A percentile compares a stretch with the other conserved stretches of the same genome.
phyloP scores from a whole-genome alignment of 2,113 vertebrate species.

The Zingel zingel region DNA sequence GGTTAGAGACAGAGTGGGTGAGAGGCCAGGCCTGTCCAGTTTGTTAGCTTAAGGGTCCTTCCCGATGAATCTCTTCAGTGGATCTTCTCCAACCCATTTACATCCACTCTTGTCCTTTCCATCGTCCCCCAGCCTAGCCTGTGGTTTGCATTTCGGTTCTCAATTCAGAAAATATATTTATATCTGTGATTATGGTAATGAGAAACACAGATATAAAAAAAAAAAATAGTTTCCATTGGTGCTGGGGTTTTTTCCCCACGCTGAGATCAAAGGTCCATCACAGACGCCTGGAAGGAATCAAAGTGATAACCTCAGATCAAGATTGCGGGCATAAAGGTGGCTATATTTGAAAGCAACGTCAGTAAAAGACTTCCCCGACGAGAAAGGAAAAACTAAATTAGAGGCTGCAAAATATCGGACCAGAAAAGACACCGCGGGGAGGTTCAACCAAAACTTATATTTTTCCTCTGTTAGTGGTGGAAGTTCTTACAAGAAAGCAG shows the following conservation, averaged over 20 bases:
- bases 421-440: constrained; percentile 50
- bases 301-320: constrained; percentile 27
- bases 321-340: constrained; percentile 25
- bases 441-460: constrained; percentile 46
- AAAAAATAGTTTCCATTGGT: constrained; percentile 7
- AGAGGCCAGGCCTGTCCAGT: constrained; percentile 50
- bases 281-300: constrained; percentile 36
- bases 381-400: constrained; percentile 43
- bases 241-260: background rate
- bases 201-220: constrained; percentile 24
- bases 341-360: constrained; percentile 19
- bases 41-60: constrained; percentile 59
- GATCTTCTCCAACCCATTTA: constrained; percentile 32
- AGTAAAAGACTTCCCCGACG: constrained; percentile 32
- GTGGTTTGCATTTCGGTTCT: constrained; percentile 39
- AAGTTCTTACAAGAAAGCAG: constrained; percentile 53
- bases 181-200: constrained; percentile 66
- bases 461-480: constrained; percentile 48
- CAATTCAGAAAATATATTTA: constrained; percentile 39
- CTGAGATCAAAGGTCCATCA: constrained; percentile 57
- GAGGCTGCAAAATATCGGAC: constrained; percentile 33
- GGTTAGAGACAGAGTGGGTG: constrained; percentile 31
- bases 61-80: background rate
- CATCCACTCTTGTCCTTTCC: constrained; percentile 53
- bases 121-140: constrained; percentile 31